phyloP scores from a whole-genome alignment of 2,888 invertebrate genomes.

The Thymelicus lineola region DNA sequence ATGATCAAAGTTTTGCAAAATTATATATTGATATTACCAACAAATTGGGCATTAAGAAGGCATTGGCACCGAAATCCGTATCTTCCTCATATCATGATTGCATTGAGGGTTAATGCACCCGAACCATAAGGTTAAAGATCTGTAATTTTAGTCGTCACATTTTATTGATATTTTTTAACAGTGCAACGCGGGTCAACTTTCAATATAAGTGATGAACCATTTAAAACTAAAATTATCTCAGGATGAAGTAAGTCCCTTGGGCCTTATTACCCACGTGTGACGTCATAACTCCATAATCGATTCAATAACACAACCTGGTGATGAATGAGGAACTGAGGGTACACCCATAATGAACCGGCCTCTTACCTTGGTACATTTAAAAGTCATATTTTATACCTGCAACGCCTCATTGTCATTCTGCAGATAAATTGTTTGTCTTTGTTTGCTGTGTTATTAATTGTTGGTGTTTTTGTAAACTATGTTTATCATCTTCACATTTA shows the following conservation, averaged over 20 bases:
- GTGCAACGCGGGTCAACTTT: neutral
- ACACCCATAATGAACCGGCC: conserved; percentile 9
- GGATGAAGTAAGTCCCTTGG: neutral
- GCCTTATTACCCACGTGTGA: neutral
- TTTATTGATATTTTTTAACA: neutral
- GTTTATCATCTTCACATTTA: too few species aligned
- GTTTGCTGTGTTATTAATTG: conserved; percentile 8
- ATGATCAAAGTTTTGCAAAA: too few species aligned
- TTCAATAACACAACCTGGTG: neutral
- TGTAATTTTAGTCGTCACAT: neutral
- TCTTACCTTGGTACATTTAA: conserved; percentile 15
- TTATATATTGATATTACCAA: too few species aligned
- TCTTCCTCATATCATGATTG: neutral
- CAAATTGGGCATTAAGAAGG: too few species aligned
- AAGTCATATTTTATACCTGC: conserved; percentile 30
- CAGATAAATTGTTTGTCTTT: conserved; percentile 17
- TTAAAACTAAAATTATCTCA: neutral
- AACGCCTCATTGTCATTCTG: conserved; percentile 25
- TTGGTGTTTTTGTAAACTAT: too few species aligned
- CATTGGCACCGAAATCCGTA: neutral
- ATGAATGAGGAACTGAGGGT: conserved; percentile 18
- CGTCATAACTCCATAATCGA: neutral
- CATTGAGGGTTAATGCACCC: neutral
- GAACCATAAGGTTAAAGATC: neutral
- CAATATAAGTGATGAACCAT: neutral